Percentiles rank a stretch among this genome's conserved stretches.
These are phyloP conservation scores for Tor tambroides DNA, from an alignment of 2,113 vertebrate genomes.

Conservation along the genomic window DNA sequence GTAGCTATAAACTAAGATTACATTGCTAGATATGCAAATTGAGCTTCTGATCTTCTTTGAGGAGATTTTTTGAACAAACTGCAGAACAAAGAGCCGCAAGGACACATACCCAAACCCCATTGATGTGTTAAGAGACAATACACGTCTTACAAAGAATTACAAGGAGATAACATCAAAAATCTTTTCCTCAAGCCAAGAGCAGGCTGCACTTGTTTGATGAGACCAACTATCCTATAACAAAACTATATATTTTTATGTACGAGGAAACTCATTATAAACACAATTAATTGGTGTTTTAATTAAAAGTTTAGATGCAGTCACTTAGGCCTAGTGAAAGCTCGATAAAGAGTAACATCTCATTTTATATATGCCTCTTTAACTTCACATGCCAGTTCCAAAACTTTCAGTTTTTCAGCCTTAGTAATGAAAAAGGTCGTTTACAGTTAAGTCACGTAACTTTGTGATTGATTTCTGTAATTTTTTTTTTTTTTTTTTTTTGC, in stretches of 20 bases:
- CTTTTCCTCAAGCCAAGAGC: slow-evolving; percentile 77
- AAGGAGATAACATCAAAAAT: slow-evolving; percentile 75
- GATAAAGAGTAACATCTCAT: background rate
- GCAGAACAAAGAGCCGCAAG: slow-evolving; percentile 81
- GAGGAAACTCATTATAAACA: background rate
- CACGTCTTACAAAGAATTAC: slow-evolving; percentile 78
- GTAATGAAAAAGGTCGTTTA: background rate
- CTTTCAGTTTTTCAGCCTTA: background rate
- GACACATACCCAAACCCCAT: slow-evolving; percentile 77
- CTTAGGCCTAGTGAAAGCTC: background rate
- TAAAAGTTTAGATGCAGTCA: background rate
- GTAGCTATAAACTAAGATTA: slow-evolving; percentile 61
- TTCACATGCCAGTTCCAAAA: background rate
- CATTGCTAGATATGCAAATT: slow-evolving; percentile 67
- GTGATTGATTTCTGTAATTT: background rate
- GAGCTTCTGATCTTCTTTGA: slow-evolving; percentile 79
- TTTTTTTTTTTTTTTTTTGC: background rate
- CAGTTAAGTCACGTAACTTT: background rate
- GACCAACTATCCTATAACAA: slow-evolving; percentile 74
- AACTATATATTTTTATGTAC: slow-evolving; percentile 28
- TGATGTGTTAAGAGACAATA: slow-evolving; percentile 83
- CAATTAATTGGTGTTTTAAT: background rate
- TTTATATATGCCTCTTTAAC: background rate
- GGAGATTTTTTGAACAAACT: slow-evolving; percentile 80
- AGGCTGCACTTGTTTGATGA: slow-evolving; percentile 79